Percentiles rank a stretch among this genome's conserved stretches.
These are phyloP conservation scores for Thymelicus lineola DNA, from an alignment of 2,888 invertebrate genomes.

Conservation along the genomic window DNA sequence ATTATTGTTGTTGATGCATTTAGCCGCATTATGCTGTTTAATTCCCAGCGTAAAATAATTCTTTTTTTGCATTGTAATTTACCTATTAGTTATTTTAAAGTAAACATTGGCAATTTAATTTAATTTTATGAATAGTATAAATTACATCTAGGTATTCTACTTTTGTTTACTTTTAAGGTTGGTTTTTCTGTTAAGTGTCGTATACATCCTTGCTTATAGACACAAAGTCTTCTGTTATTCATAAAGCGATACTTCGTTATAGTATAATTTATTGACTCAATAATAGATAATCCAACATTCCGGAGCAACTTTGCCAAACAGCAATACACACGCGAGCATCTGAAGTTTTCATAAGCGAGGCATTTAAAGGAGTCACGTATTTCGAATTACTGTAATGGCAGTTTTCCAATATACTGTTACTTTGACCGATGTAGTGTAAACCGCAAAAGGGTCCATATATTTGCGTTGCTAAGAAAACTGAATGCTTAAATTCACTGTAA, in stretches of 20 bases:
- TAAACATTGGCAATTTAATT: too few relatives aligned
- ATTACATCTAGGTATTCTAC: too few relatives aligned
- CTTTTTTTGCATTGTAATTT: too few relatives aligned
- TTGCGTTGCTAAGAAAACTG: constrained; percentile 62
- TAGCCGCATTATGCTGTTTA: too few relatives aligned
- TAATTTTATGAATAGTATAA: too few relatives aligned
- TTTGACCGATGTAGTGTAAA: constrained; percentile 43
- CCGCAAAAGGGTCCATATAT: constrained; percentile 48
- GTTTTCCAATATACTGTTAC: constrained; percentile 44
- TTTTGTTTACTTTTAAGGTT: too few relatives aligned
- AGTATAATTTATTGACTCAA: not conserved
- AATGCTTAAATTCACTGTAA: constrained; percentile 72
- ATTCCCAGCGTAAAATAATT: too few relatives aligned
- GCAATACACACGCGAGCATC: constrained; percentile 9
- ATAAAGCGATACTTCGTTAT: not conserved
- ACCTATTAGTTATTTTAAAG: too few relatives aligned
- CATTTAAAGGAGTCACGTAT: constrained; percentile 31
- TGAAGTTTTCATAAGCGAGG: constrained; percentile 19
- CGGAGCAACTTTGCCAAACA: not conserved
- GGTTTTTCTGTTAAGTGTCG: too few relatives aligned
- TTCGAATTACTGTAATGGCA: constrained; percentile 30
- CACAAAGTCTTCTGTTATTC: too few relatives aligned
- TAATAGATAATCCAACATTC: constrained; percentile 23
- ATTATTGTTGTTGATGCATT: too few relatives aligned
- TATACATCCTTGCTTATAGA: too few relatives aligned